Conservation (phyloP, 1,140 invertebrate species). For the Yoshiicerus persimilis region DNA sequence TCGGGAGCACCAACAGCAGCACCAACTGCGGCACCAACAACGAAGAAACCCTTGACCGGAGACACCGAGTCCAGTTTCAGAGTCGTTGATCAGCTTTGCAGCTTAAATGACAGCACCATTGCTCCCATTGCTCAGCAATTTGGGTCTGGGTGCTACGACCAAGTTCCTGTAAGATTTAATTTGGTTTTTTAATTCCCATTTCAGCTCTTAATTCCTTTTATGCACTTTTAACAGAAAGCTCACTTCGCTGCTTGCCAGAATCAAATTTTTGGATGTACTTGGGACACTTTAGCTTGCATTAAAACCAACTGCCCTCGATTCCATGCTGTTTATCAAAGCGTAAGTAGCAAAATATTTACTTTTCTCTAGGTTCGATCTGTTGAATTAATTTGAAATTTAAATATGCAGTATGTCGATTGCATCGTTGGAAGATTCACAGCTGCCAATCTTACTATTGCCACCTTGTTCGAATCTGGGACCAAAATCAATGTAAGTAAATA, state of each 20-base stretch:
- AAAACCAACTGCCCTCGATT: neutral
- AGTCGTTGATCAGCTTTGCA: neutral
- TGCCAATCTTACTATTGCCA: neutral
- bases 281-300: neutral
- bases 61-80: neutral
- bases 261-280: neutral
- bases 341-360: neutral
- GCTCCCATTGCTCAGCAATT: neutral
- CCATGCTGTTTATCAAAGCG: neutral
- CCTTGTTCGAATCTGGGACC: neutral
- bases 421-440: neutral
- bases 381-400: neutral
- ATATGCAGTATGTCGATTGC: neutral
- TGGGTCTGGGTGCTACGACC: neutral
- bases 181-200: neutral
- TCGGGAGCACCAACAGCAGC: neutral
- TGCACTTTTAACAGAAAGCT: neutral
- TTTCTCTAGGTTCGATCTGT: neutral
- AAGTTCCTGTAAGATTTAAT: neutral
- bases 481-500: neutral
- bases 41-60: neutral
- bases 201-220: neutral
- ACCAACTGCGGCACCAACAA: neutral
- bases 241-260: neutral
- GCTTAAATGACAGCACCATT: neutral